A percentile compares a stretch with the other conserved stretches of the same genome.
These are phyloP conservation scores for Laticauda laticaudata DNA, from an alignment of 2,113 vertebrate genomes.

Conservation along the genomic window DNA sequence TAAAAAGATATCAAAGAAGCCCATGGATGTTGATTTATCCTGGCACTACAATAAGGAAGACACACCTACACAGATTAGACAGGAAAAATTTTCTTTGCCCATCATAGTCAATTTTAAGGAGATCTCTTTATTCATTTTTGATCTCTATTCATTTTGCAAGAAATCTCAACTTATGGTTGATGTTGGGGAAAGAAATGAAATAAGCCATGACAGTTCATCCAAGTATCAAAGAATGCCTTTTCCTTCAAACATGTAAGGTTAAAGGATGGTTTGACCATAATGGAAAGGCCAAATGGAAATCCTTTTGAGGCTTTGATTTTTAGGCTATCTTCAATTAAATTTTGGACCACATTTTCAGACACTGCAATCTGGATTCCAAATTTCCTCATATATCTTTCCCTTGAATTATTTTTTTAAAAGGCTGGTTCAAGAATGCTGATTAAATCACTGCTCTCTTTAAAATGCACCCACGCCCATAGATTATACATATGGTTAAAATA, in stretches of 20 bases:
- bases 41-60: neutral
- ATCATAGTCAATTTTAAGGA: neutral
- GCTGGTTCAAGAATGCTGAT: neutral
- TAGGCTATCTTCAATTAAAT: neutral
- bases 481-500: neutral
- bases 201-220: neutral
- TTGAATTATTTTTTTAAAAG: neutral
- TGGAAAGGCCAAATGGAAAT: neutral
- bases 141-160: slow-evolving; percentile 21
- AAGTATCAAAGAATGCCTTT: neutral
- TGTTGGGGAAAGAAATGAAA: slow-evolving; percentile 2
- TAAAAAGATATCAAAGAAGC: neutral
- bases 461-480: neutral
- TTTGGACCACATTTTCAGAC: neutral
- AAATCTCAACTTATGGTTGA: neutral
- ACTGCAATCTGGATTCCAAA: neutral
- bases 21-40: neutral
- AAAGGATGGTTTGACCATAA: neutral
- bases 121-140: neutral
- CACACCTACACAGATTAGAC: neutral
- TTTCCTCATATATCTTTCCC: neutral
- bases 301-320: neutral
- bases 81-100: neutral
- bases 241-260: neutral
- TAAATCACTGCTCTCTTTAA: neutral